Base-by-base conservation (phyloP, 2,888 invertebrate genomes). In the Temnothorax unifasciatus region DNA sequence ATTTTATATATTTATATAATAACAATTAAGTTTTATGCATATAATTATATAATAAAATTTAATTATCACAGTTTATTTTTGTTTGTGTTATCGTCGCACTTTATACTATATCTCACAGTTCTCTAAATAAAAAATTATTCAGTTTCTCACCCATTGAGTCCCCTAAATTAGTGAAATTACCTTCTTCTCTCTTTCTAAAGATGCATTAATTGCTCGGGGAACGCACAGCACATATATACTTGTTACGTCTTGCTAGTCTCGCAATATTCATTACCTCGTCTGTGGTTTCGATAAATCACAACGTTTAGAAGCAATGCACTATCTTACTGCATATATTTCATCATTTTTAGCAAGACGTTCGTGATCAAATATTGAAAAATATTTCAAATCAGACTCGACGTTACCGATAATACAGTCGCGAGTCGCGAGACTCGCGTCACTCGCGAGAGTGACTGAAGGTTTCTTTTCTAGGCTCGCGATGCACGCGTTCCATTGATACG, bases 401-500 rank as follows among this genome's bases (percentile, higher is more conserved):
- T 18, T 52, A 34, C 3, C 69, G 69, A 52, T 68, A 68, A 50
- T 34, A 34, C 18, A 34, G 69, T 66, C 25, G 25, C 64, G 13
- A 34, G 69, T 66, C 25, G 25, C 64, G 13, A 21, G 63, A 41
- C 3, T 21, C 29, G 29, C 29, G 29, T 29, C 29, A 29, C 29
- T 66, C 25, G 25, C 64, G 13, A 21, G 63, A 41, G 1, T 15
- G 5, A 38, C 41, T 6, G 41, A 21, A 21, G 15, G 59, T 6
- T 18, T 25, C 11, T 15, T 47, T 25, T 47, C 47, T 41, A 29
- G 25, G 6, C 13, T 79, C 29, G 21, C 34, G 71, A 79, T 82
- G 75, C 52, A 52, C 52, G 52, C n/a, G 75, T 75, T 34, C 41
- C 63, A 21, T 54, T 76, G 59, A 64, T 50, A n/a, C 50, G 44